Percentiles rank a stretch among this genome's conserved stretches.
phyloP scores from a whole-genome alignment of 2,888 invertebrate genomes.

The Apodemia mormo region DNA sequence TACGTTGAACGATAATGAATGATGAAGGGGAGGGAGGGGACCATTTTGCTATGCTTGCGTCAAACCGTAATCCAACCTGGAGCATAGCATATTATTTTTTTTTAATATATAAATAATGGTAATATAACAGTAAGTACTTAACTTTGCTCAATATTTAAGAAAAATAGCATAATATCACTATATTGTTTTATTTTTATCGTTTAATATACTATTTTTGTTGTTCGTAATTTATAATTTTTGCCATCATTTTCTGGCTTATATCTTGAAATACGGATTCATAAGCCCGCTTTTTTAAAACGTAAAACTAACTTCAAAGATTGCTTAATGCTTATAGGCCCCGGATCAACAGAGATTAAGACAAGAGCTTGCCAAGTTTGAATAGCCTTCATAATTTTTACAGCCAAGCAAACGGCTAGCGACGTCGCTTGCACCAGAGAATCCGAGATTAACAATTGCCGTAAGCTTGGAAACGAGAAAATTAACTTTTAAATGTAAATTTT shows the following conservation, averaged over 20 bases:
- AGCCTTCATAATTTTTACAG: slow-evolving; percentile 60
- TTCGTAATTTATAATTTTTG: not conserved
- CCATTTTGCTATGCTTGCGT: too few relatives aligned
- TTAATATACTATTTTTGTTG: not conserved
- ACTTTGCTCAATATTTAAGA: not conserved
- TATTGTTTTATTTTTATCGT: too few relatives aligned
- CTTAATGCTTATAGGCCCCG: slow-evolving; percentile 4
- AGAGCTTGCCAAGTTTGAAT: slow-evolving; percentile 45
- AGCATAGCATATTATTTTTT: too few relatives aligned
- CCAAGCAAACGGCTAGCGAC: slow-evolving; percentile 33
- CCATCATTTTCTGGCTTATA: not conserved
- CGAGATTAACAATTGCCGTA: slow-evolving; percentile 77
- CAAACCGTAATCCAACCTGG: too few relatives aligned
- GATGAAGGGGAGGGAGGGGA: too few relatives aligned
- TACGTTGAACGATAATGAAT: too few relatives aligned
- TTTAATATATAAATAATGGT: too few relatives aligned
- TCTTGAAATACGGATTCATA: not conserved
- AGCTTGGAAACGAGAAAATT: slow-evolving; percentile 73
- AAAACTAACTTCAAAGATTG: slow-evolving; percentile 7
- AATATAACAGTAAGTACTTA: too few relatives aligned
- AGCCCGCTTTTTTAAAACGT: not conserved
- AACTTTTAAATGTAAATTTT: slow-evolving; percentile 81
- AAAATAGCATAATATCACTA: not conserved
- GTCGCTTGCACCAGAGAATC: slow-evolving; percentile 56
- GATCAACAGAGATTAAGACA: slow-evolving; percentile 19